These are phyloP conservation scores for Stegodyphus mimosarum DNA, from an alignment of 1,140 invertebrate species.

Conservation along the genomic window DNA sequence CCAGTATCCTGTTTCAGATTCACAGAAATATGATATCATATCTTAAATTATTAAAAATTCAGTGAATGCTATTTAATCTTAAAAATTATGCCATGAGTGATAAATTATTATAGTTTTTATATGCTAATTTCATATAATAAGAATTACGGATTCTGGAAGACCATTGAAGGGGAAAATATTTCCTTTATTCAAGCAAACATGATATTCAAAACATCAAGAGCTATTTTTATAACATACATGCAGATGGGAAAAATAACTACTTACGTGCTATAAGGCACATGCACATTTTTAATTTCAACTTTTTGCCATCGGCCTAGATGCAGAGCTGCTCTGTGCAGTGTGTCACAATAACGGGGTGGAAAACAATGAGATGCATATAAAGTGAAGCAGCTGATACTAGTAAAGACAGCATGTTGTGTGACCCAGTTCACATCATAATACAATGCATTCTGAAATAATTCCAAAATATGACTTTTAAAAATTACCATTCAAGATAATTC, in stretches of 20 bases:
- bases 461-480: conserved; percentile 69
- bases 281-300: conserved; percentile 75
- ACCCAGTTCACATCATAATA: conserved; percentile 89
- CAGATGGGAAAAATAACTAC: conserved; percentile 62
- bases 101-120: too few species aligned
- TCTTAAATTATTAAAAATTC: too few species aligned
- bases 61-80: too few species aligned
- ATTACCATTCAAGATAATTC: not conserved
- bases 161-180: too few species aligned
- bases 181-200: too few species aligned
- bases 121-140: too few species aligned
- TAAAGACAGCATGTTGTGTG: conserved; percentile 82
- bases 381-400: conserved; percentile 84
- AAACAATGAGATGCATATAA: conserved; percentile 83
- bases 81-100: too few species aligned
- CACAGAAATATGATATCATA: too few species aligned
- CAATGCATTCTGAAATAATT: conserved; percentile 78
- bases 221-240: too few species aligned
- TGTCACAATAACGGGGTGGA: conserved; percentile 84
- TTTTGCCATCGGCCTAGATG: conserved; percentile 89
- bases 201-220: too few species aligned
- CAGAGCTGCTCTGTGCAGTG: conserved; percentile 85
- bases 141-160: too few species aligned
- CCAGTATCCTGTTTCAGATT: too few species aligned
- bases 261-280: conserved; percentile 74